Evolutionary conservation across 2,113 vertebrate species (phyloP).

Genomic region (Platycercus adscitus): DNA sequence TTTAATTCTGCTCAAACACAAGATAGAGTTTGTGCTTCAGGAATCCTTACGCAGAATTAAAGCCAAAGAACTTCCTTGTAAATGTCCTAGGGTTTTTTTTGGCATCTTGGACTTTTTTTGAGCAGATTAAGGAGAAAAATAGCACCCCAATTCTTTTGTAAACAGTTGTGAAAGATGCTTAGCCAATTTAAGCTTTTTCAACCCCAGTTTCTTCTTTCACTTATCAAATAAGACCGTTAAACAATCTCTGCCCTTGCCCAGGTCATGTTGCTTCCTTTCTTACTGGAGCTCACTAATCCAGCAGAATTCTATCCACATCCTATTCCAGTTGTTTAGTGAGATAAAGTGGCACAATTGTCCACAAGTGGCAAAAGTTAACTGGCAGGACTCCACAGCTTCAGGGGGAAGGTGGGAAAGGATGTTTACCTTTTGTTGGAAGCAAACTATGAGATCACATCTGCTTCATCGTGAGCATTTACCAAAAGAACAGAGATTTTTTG

Average conservation of each 20-base stretch:
- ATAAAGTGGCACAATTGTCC: not conserved
- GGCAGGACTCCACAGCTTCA: not conserved
- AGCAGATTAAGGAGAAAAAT: not conserved
- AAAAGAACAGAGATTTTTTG: not conserved
- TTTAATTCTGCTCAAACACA: not conserved
- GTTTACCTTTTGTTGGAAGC: not conserved
- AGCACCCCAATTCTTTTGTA: not conserved
- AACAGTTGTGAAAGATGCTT: not conserved
- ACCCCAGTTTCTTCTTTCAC: not conserved
- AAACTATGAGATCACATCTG: not conserved
- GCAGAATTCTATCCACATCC: not conserved
- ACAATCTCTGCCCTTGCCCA: not conserved
- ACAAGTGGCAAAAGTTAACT: not conserved
- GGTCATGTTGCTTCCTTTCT: not conserved
- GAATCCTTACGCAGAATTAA: not conserved
- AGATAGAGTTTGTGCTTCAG: not conserved
- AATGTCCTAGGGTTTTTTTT: rapidly evolving
- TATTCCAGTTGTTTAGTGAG: not conserved
- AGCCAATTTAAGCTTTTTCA: not conserved
- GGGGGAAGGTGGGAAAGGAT: not conserved
- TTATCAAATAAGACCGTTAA: not conserved
- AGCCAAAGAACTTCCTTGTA: not conserved
- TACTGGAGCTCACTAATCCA: not conserved
- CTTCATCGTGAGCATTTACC: not conserved
- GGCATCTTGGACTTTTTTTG: not conserved